A percentile compares a stretch with the other conserved stretches of the same genome.
These are phyloP conservation scores for Micromussa lordhowensis DNA, from an alignment of 92 coral and sea anemone genomes.

Conservation along the genomic window DNA sequence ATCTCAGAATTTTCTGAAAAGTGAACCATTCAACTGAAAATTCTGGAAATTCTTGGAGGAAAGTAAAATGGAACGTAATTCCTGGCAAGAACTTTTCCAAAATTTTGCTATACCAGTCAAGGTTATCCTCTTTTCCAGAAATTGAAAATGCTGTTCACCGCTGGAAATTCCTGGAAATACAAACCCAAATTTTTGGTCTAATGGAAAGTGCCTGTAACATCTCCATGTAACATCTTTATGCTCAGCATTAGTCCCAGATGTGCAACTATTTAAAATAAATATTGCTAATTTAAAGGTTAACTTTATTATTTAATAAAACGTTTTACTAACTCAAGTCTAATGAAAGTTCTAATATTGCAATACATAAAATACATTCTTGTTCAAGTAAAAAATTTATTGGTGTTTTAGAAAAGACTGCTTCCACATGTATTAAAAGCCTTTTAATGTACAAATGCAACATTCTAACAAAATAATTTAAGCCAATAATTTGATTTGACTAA, in stretches of 20 bases:
- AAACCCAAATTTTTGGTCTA: too few relatives aligned
- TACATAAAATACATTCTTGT: not conserved
- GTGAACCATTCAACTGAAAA: too few relatives aligned
- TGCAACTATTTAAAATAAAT: not conserved
- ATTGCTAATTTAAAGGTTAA: not conserved
- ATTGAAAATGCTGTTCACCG: too few relatives aligned
- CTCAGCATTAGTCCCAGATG: too few relatives aligned
- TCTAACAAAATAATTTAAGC: not conserved
- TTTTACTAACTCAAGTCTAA: not conserved
- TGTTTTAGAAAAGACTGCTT: not conserved
- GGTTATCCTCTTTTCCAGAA: too few relatives aligned
- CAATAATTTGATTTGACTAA: not conserved
- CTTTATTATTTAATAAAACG: not conserved
- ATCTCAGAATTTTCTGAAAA: too few relatives aligned
- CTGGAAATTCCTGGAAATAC: too few relatives aligned
- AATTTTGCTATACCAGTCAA: too few relatives aligned
- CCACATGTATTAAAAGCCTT: not conserved
- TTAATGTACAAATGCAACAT: not conserved
- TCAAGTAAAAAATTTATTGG: not conserved
- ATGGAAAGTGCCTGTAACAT: too few relatives aligned
- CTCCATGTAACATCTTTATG: not conserved
- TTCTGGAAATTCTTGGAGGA: too few relatives aligned
- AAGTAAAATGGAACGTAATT: too few relatives aligned
- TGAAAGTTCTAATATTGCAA: not conserved
- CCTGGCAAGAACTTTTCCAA: too few relatives aligned